phyloP scores from a whole-genome alignment of 2,888 invertebrate genomes.

The Neria commutata region DNA sequence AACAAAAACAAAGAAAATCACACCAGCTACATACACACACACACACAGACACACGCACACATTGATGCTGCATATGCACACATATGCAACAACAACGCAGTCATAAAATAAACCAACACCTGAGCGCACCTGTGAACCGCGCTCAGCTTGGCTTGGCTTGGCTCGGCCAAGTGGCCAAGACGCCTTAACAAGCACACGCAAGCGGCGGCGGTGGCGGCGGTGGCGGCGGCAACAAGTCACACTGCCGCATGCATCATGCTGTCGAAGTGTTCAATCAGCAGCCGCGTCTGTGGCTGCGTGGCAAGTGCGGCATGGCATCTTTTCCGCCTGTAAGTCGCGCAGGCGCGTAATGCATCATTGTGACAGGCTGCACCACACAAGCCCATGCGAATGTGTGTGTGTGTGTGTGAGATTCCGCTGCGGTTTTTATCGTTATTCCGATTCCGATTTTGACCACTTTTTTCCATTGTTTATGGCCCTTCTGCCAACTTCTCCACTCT shows the following conservation, averaged over 20 bases:
- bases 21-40: background rate
- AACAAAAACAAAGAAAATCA: background rate
- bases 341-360: constrained; percentile 52
- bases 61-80: no score
- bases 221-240: background rate
- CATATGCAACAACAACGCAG: background rate
- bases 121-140: background rate
- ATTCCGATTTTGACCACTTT: constrained; percentile 6
- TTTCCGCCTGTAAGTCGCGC: constrained; percentile 36
- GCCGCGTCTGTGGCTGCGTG: constrained; percentile 32
- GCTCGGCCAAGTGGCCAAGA: background rate
- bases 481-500: background rate
- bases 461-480: constrained; percentile 8
- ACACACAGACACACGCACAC: background rate
- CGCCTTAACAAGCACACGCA: no score
- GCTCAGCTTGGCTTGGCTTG: background rate
- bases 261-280: background rate
- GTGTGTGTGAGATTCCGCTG: constrained; percentile 41
- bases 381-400: constrained; percentile 37
- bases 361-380: constrained; percentile 26
- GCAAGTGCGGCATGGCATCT: constrained; percentile 31
- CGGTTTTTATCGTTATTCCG: constrained; percentile 8
- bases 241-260: background rate
- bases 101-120: background rate
- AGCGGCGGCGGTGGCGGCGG: background rate